These are phyloP conservation scores for Drosophila affinis DNA, from an alignment of 2,888 invertebrate species.

Conservation along the genomic window DNA sequence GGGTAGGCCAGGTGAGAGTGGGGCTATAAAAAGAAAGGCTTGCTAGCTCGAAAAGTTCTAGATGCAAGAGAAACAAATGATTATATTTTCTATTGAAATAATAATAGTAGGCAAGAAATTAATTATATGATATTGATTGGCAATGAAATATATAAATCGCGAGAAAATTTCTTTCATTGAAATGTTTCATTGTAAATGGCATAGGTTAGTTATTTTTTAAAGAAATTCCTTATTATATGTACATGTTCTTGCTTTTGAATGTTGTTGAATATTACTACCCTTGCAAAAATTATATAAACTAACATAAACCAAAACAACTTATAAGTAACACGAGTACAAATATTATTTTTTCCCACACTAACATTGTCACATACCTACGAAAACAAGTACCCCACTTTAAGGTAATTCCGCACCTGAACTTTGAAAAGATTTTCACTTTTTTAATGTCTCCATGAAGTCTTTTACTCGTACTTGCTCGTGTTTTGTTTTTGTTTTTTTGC, in stretches of 20 bases:
- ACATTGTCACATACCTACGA: background rate
- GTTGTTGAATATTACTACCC: too few relatives aligned
- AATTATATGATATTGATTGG: too few relatives aligned
- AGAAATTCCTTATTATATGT: too few relatives aligned
- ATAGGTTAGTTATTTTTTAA: background rate
- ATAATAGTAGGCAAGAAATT: background rate
- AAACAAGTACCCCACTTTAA: background rate
- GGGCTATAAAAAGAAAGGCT: too few relatives aligned
- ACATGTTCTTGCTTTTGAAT: too few relatives aligned
- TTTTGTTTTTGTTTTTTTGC: conserved; percentile 21
- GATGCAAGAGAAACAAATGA: background rate
- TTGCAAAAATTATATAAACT: too few relatives aligned
- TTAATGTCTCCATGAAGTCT: conserved; percentile 54
- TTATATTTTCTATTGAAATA: background rate
- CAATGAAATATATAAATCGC: too few relatives aligned
- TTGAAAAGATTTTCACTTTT: conserved; percentile 68
- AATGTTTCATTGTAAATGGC: background rate
- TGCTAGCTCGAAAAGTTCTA: background rate
- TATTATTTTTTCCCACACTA: background rate
- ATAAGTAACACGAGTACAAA: background rate
- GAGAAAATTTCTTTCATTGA: too few relatives aligned
- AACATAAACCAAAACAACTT: background rate
- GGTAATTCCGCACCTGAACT: conserved; percentile 28
- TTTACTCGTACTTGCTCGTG: conserved; percentile 45
- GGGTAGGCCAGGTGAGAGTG: too few relatives aligned